Conservation (phyloP, 2,888 invertebrate genomes). For the Amitus sp. region DNA sequence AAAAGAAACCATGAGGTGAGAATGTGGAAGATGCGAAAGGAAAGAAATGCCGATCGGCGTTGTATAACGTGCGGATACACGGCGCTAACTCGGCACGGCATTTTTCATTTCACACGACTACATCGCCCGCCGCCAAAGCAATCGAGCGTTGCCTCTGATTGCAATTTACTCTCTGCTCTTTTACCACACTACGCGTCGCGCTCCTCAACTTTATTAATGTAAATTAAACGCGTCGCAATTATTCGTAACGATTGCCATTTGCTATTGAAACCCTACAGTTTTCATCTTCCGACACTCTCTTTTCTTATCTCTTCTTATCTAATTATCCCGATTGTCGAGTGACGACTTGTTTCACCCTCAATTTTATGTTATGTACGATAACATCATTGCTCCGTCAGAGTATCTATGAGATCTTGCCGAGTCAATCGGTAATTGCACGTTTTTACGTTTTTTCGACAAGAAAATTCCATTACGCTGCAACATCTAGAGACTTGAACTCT, state of each 20-base stretch:
- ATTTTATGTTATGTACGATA: too few species aligned
- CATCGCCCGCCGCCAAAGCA: constrained; percentile 15
- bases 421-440: too few species aligned
- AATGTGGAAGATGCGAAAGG: constrained; percentile 9
- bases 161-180: constrained; percentile 12
- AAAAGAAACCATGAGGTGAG: constrained; percentile 13
- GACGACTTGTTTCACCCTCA: background rate
- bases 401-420: too few species aligned
- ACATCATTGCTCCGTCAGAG: too few species aligned
- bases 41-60: constrained; percentile 24
- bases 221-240: constrained; percentile 19
- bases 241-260: constrained; percentile 15
- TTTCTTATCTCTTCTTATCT: background rate
- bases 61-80: constrained; percentile 23
- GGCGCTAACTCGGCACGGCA: constrained; percentile 7
- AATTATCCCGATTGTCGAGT: background rate
- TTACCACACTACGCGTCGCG: constrained; percentile 7
- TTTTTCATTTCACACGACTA: constrained; percentile 28
- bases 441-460: too few species aligned
- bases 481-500: too few species aligned
- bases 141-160: constrained; percentile 6
- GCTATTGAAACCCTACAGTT: background rate
- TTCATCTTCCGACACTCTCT: background rate
- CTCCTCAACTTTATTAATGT: constrained; percentile 17
- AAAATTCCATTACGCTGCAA: too few species aligned